Conservation (phyloP, 1,140 invertebrate genomes). For the Chlorops oryzae region DNA sequence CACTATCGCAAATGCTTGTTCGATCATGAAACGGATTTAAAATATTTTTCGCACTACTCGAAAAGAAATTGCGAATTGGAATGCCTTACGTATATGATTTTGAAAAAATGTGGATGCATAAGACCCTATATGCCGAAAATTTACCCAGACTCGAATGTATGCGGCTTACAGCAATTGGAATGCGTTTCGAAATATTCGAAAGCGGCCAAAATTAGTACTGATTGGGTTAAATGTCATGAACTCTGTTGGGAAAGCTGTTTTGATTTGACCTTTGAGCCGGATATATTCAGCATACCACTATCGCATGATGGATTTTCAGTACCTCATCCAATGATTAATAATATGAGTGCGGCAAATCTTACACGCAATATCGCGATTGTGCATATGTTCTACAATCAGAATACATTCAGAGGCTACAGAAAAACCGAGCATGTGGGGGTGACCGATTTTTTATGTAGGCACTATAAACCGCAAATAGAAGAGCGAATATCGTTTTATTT, state of each 20-base stretch:
- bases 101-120: constrained; percentile 59
- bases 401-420: constrained; percentile 60
- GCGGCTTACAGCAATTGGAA: constrained; percentile 25
- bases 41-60: constrained; percentile 52
- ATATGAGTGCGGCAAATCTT: constrained; percentile 30
- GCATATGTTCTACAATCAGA: constrained; percentile 65
- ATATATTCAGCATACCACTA: constrained; percentile 28
- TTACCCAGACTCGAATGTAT: constrained; percentile 26
- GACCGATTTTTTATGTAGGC: constrained; percentile 67
- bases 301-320: constrained; percentile 23
- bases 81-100: constrained; percentile 60
- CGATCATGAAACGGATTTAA: constrained; percentile 58
- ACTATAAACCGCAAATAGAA: too few species aligned
- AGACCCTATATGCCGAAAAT: constrained; percentile 60
- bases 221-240: constrained; percentile 16
- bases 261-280: constrained; percentile 30
- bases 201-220: background rate
- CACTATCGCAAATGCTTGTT: constrained; percentile 68
- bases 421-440: constrained; percentile 70
- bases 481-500: background rate
- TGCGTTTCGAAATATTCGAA: constrained; percentile 24
- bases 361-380: constrained; percentile 59
- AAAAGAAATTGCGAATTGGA: constrained; percentile 60
- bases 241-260: constrained; percentile 34
- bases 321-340: constrained; percentile 20